Percentiles rank a stretch among this genome's conserved stretches.
Conservation (phyloP, 2,113 vertebrate species). For the Castor canadensis region DNA sequence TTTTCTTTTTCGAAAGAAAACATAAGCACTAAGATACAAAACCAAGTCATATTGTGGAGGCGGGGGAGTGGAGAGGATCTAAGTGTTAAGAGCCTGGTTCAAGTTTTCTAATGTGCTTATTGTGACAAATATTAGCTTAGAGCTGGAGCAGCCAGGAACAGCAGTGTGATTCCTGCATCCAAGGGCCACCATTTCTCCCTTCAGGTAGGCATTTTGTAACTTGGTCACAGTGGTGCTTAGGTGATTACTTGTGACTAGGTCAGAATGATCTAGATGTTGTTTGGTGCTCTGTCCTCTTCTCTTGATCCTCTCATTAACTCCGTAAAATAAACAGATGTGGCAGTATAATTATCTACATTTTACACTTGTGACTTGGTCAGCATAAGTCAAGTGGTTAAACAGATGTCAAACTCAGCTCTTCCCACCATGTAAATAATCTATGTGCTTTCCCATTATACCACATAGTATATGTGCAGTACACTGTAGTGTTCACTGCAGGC, state of each 20-base stretch:
- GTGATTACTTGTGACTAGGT: not conserved
- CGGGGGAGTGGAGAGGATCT: not conserved
- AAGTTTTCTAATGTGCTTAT: not conserved
- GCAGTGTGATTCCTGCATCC: not conserved
- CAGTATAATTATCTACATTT: not conserved
- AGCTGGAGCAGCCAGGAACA: not conserved
- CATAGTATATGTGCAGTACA: not conserved
- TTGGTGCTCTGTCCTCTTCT: not conserved
- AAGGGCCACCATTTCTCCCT: not conserved
- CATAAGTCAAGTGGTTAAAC: not conserved
- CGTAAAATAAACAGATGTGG: not conserved
- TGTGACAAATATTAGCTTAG: not conserved
- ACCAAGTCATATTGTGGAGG: not conserved
- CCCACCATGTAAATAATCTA: not conserved
- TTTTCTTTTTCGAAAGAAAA: not conserved
- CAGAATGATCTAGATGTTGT: not conserved
- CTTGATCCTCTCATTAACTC: slow-evolving; percentile 2
- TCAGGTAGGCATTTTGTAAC: not conserved
- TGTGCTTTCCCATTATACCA: not conserved
- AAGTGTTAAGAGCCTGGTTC: not conserved
- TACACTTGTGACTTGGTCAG: not conserved
- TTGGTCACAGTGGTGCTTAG: not conserved
- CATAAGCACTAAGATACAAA: not conserved
- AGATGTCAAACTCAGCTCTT: not conserved
- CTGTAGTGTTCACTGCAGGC: not conserved